A percentile compares a stretch with the other conserved stretches of the same genome.
Evolutionary conservation across 2,113 vertebrate genomes (phyloP).

Genomic region (Chaenogobius annularis): DNA sequence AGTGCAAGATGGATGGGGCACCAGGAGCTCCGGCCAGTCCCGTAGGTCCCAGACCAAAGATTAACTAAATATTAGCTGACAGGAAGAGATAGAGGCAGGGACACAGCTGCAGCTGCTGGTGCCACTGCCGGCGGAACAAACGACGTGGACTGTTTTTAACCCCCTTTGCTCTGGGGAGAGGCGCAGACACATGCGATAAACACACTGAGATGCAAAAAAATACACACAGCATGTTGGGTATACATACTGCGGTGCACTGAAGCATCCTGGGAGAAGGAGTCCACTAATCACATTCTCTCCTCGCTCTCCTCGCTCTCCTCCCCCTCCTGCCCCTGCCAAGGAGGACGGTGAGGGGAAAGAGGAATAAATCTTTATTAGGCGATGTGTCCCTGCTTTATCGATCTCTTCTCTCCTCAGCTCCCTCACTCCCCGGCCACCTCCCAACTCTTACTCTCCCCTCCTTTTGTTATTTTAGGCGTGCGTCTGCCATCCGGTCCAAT

Average conservation of each 20-base stretch:
- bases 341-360: slow-evolving; percentile 52
- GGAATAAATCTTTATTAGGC: slow-evolving; percentile 80
- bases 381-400: slow-evolving; percentile 78
- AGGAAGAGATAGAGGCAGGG: slow-evolving; percentile 70
- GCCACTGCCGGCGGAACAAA: slow-evolving; percentile 71
- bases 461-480: slow-evolving; percentile 79
- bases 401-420: slow-evolving; percentile 67
- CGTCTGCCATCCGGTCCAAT: slow-evolving; percentile 76
- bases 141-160: slow-evolving; percentile 66
- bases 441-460: slow-evolving; percentile 48
- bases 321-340: slow-evolving; percentile 58
- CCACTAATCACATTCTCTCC: slow-evolving; percentile 73
- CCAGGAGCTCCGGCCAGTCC: slow-evolving; percentile 76
- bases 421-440: slow-evolving; percentile 41
- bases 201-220: slow-evolving; percentile 62
- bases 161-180: slow-evolving; percentile 58
- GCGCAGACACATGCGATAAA: slow-evolving; percentile 51
- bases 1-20: slow-evolving; percentile 80
- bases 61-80: slow-evolving; percentile 86
- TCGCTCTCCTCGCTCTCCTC: slow-evolving; percentile 8
- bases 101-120: slow-evolving; percentile 74
- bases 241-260: slow-evolving; percentile 49
- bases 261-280: slow-evolving; percentile 69
- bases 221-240: slow-evolving; percentile 49
- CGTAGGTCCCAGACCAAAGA: slow-evolving; percentile 81